These are phyloP conservation scores for Ornithoptera alexandrae DNA, from an alignment of 2,888 invertebrate species.

Conservation along the genomic window DNA sequence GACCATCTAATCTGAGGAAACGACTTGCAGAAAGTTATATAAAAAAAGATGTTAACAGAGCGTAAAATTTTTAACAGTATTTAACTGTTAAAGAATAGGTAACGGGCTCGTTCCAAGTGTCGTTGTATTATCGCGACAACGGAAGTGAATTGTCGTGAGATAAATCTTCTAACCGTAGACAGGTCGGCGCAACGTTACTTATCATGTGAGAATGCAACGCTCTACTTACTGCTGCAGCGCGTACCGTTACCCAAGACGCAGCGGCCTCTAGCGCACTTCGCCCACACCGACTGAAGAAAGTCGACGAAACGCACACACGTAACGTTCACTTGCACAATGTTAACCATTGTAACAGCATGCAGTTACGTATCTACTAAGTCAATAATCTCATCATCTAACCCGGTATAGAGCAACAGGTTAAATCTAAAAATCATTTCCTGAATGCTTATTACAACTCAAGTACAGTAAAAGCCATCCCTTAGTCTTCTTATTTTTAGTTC, in stretches of 20 bases:
- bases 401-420: too few species aligned
- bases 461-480: too few species aligned
- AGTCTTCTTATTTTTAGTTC: too few species aligned
- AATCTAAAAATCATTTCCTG: too few species aligned
- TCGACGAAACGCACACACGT: not conserved
- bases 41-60: too few species aligned
- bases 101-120: not conserved
- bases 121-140: conserved; percentile 33
- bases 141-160: conserved; percentile 59
- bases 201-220: conserved; percentile 72
- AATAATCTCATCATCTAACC: too few species aligned
- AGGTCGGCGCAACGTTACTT: conserved; percentile 50
- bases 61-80: too few species aligned
- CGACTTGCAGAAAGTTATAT: too few species aligned
- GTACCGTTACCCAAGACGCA: conserved; percentile 49
- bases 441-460: too few species aligned
- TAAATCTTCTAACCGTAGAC: conserved; percentile 58
- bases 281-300: not conserved
- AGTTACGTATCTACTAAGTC: not conserved
- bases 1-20: too few species aligned
- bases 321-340: not conserved
- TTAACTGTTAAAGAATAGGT: too few species aligned
- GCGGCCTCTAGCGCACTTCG: conserved; percentile 32
- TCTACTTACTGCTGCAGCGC: conserved; percentile 56
- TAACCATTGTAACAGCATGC: not conserved